A percentile compares a stretch with the other conserved stretches of the same genome.
Conservation (phyloP, 2,888 invertebrate species). For the Brachypterus glaber region DNA sequence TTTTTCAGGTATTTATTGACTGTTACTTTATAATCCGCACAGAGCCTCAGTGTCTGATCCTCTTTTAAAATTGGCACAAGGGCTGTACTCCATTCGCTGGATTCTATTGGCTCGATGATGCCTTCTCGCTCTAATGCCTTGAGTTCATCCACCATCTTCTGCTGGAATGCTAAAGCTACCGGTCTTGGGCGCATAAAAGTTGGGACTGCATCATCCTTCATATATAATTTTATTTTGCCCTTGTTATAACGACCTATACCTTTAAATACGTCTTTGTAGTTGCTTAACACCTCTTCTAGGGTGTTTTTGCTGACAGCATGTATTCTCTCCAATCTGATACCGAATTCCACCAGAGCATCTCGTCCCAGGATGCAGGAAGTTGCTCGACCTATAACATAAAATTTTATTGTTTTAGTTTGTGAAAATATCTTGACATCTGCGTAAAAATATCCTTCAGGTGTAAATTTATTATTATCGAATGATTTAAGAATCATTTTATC, state of each 20-base stretch:
- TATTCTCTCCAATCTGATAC: too few species aligned
- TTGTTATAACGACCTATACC: neutral
- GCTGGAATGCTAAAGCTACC: neutral
- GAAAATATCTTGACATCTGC: too few species aligned
- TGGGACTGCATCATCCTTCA: neutral
- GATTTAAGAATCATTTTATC: too few species aligned
- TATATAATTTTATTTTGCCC: too few species aligned
- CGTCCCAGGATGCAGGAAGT: too few species aligned
- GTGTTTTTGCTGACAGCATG: too few species aligned
- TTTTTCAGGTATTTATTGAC: neutral
- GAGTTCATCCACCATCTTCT: neutral
- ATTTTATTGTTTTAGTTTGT: too few species aligned
- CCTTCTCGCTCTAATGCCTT: neutral
- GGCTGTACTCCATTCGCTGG: neutral
- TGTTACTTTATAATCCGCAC: too few species aligned
- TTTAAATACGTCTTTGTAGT: neutral
- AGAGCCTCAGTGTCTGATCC: neutral
- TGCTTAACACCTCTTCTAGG: too few species aligned
- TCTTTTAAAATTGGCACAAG: constrained; percentile 1
- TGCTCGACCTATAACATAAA: too few species aligned
- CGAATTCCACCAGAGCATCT: too few species aligned
- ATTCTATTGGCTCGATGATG: neutral
- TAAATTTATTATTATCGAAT: neutral
- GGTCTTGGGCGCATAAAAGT: neutral
- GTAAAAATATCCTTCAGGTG: neutral